phyloP scores from a whole-genome alignment of 2,888 invertebrate genomes.

The Erebia aethiops region DNA sequence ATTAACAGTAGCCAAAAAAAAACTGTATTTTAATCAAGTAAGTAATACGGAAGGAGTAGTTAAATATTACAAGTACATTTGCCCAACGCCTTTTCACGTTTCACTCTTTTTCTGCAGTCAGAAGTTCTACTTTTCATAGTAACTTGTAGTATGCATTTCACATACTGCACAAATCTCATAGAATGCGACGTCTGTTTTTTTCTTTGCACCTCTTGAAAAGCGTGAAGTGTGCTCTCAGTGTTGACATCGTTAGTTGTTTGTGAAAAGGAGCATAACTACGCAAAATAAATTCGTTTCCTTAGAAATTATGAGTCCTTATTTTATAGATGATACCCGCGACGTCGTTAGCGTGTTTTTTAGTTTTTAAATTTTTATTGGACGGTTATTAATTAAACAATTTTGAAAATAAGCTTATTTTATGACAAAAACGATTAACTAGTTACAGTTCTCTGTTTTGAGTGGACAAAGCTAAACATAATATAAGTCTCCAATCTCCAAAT shows the following conservation, averaged over 20 bases:
- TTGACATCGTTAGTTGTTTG: conserved; percentile 35
- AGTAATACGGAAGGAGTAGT: not conserved
- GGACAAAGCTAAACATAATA: too few relatives aligned
- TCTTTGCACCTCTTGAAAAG: conserved; percentile 29
- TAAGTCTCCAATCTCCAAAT: too few relatives aligned
- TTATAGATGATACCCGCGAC: not conserved
- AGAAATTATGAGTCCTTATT: not conserved
- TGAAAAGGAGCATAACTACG: conserved; percentile 6
- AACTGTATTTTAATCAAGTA: not conserved
- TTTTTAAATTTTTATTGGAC: not conserved
- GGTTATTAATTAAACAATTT: too few relatives aligned
- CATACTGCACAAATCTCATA: not conserved
- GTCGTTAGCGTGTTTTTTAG: too few relatives aligned
- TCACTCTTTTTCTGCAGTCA: not conserved
- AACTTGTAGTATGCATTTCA: conserved; percentile 10
- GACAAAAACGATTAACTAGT: too few relatives aligned
- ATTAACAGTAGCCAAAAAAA: not conserved
- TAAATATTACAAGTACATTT: not conserved
- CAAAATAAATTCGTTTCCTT: conserved; percentile 5
- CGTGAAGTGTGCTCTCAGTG: conserved; percentile 30
- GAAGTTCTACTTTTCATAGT: not conserved
- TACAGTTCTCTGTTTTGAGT: too few relatives aligned
- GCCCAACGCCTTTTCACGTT: not conserved
- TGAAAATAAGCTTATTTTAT: too few relatives aligned
- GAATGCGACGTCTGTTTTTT: conserved; percentile 15